phyloP scores from a whole-genome alignment of 2,888 invertebrate species.

The Petrophora chlorosata region DNA sequence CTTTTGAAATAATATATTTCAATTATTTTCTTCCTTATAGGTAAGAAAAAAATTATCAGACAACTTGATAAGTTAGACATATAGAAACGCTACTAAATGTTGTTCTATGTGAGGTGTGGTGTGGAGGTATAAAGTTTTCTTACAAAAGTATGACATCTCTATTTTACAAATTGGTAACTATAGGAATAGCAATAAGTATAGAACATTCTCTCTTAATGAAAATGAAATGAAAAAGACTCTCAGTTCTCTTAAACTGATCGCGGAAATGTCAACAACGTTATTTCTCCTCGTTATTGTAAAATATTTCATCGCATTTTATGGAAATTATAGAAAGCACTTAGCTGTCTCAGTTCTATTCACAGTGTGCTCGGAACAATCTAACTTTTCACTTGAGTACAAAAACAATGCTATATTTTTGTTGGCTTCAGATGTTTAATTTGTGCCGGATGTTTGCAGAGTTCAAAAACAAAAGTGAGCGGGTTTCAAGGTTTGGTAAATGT shows the following conservation, averaged over 20 bases:
- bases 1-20: too few relatives aligned
- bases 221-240: not conserved
- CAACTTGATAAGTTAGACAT: too few relatives aligned
- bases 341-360: not conserved
- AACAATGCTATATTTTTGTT: slow-evolving; percentile 12
- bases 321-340: not conserved
- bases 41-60: too few relatives aligned
- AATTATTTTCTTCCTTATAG: too few relatives aligned
- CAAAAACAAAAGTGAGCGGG: not conserved
- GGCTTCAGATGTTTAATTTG: not conserved
- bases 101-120: too few relatives aligned
- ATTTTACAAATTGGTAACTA: too few relatives aligned
- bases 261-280: not conserved
- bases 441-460: not conserved
- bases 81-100: too few relatives aligned
- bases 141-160: too few relatives aligned
- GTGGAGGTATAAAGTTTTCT: too few relatives aligned
- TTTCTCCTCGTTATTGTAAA: not conserved
- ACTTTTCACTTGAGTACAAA: slow-evolving; percentile 2
- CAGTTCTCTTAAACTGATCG: not conserved
- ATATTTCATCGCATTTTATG: slow-evolving; percentile 6
- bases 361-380: slow-evolving; percentile 3
- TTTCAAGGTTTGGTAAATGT: not conserved
- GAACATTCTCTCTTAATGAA: too few relatives aligned
- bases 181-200: too few relatives aligned